phyloP scores from a whole-genome alignment of 2,888 invertebrate species.

The Polyploca ridens region DNA sequence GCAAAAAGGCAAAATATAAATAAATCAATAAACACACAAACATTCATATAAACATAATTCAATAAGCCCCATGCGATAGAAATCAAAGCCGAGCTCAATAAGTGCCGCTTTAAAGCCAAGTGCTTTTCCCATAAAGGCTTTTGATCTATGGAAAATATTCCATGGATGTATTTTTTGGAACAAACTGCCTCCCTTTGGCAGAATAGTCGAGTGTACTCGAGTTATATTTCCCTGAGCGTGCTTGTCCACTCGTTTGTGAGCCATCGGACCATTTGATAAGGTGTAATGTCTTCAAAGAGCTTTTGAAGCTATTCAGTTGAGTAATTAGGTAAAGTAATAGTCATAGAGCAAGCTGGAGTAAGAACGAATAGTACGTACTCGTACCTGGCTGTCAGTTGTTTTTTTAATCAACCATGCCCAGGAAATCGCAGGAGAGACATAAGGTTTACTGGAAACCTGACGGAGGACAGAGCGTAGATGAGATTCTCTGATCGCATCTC shows the following conservation, averaged over 20 bases:
- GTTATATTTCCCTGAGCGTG: conserved; percentile 18
- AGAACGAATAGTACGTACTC: too few relatives aligned
- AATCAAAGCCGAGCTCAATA: conserved; percentile 32
- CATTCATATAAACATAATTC: conserved; percentile 28
- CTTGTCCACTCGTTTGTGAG: conserved; percentile 32
- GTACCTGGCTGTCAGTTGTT: too few relatives aligned
- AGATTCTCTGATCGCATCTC: too few relatives aligned
- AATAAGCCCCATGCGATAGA: conserved; percentile 28
- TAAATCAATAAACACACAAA: conserved; percentile 8
- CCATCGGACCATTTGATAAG: conserved; percentile 27
- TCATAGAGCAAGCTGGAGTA: neutral
- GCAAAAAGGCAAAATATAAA: neutral
- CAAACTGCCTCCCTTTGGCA: conserved; percentile 34
- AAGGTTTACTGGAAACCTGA: too few relatives aligned
- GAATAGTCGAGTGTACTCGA: conserved; percentile 29
- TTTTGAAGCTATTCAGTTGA: conserved; percentile 16
- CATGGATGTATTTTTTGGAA: conserved; percentile 41
- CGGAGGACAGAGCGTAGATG: too few relatives aligned
- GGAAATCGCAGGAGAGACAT: too few relatives aligned
- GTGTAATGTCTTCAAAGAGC: conserved; percentile 23
- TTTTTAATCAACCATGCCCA: too few relatives aligned
- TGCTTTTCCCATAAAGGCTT: conserved; percentile 36
- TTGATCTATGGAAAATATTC: conserved; percentile 47
- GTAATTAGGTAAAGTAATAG: neutral
- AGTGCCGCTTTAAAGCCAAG: conserved; percentile 36